A percentile compares a stretch with the other conserved stretches of the same genome.
phyloP scores from a whole-genome alignment of 1,140 invertebrate genomes.

The Dufourea novaeangliae region DNA sequence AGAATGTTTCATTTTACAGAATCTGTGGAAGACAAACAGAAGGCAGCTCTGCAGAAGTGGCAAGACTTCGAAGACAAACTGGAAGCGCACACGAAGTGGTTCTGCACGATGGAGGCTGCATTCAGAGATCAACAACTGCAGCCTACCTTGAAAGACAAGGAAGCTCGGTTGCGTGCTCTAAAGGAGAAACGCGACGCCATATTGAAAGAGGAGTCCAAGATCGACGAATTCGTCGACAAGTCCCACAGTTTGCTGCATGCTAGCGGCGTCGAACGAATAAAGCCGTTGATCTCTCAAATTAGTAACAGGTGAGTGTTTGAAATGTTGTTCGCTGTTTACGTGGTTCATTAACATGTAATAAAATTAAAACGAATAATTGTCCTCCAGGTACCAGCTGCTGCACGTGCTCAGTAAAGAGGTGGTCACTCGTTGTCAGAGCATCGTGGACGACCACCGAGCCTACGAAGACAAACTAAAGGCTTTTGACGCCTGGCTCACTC shows the following conservation, averaged over 20 bases:
- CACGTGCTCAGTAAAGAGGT: slow-evolving; percentile 93
- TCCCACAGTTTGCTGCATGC: slow-evolving; percentile 93
- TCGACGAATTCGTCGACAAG: slow-evolving; percentile 94
- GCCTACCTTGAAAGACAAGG: slow-evolving; percentile 91
- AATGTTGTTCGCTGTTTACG: not conserved
- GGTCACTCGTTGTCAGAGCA: slow-evolving; percentile 91
- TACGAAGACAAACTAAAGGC: slow-evolving; percentile 90
- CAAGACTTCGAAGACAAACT: slow-evolving; percentile 92
- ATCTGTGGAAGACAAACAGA: slow-evolving; percentile 86
- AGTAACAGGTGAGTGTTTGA: slow-evolving; percentile 85
- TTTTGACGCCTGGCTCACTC: slow-evolving; percentile 89
- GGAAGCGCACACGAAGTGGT: slow-evolving; percentile 91
- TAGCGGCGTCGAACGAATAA: slow-evolving; percentile 92
- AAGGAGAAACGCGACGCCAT: slow-evolving; percentile 89
- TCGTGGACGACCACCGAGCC: slow-evolving; percentile 91
- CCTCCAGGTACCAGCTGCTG: slow-evolving; percentile 89
- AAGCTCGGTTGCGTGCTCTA: slow-evolving; percentile 87
- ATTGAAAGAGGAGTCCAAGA: slow-evolving; percentile 88
- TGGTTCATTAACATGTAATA: not conserved
- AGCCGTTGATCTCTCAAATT: slow-evolving; percentile 93
- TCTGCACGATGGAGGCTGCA: slow-evolving; percentile 90
- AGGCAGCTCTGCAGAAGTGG: slow-evolving; percentile 91
- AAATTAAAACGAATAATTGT: not conserved
- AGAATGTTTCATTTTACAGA: slow-evolving; percentile 71
- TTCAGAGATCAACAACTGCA: slow-evolving; percentile 93